Evolutionary conservation across 2,888 invertebrate species (phyloP), one percentile per base, ranked within the genome.

Genomic region (Drosophila aldrichi): DNA sequence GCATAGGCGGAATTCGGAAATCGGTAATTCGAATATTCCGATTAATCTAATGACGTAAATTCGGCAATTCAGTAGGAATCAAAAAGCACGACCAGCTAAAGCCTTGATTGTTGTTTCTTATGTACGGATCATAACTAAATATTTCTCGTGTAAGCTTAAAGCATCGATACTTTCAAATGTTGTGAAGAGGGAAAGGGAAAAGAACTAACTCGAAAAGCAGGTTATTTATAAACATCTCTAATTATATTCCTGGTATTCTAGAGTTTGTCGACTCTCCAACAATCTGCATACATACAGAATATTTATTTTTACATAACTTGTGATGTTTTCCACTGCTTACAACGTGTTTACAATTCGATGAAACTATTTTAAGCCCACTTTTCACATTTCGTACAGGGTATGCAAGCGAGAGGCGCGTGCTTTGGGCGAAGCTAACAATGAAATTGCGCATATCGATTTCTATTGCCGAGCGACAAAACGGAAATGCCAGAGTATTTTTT

Each of bases 381-480:
- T 22, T 22, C n/a, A 10, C 20, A 16, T 34, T 22, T 22, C 7
- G 18, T 22, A 14, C 18, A 36, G 44, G 46, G 44, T 58, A 46
- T 56, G 3, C 14, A 32, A 32, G 8, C 18, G 32, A 12, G 18
- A 34, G 49, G 8, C 8, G 8, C 49, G 7, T 2, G 32, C 34
- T 14, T 54, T 54, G 25, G 51, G 34, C 16, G 57, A 54, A 12
- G 64, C 64, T 41, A 63, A 60, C 69, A 64, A 74, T 41, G 34
- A 44, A 59, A 59, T 65, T 55, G 62, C 71, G 54, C 68, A 74
- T 82, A 89, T 89, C 74, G 85, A 89, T 86, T 89, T 85, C 77
- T 65, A 67, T 34, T 67, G 63, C 58, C 52, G 55, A 55, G 46
- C 14, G 38, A 54, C 59, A 72, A 43, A 63, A 54, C 69, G 75